Base-by-base conservation (phyloP, 2,797 vertebrate genomes). In the Sebastes iracundus region DNA sequence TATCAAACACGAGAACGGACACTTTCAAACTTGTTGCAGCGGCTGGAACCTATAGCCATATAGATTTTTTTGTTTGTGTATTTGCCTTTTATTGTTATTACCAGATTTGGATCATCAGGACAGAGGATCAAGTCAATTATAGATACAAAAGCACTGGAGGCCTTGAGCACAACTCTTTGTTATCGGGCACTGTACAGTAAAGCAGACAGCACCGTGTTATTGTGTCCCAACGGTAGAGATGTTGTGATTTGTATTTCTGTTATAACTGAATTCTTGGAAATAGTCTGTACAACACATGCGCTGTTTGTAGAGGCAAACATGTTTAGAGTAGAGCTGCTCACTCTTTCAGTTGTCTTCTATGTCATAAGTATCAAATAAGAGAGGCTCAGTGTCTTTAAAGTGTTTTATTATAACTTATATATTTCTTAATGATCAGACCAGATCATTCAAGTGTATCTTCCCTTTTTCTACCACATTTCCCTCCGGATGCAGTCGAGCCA, bases 181-280 rank as follows among this genome's bases (percentile, higher is more conserved):
- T 69, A 33, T 20, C 52, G 61, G 64, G 59, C 64, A 68, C 12
- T n/a, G 63, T 55, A 73, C 20, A 77, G 66, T 77, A 71, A 72
- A 67, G 61, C 49, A 66, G 33, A 12, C 60, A 33, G 74, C 11
- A 71, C 16, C 2, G 11, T 83, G 49, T 82, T 56, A 64, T 81
- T 77, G 68, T 42, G 20, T 65, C 32, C 61, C 28, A 61, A 10
- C 1, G 11, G 20, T 72, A 42, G 69, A 75, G n/a, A 75, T 49
- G 75, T 23, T 38, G 12, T 64, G 55, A 32, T 82, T 74, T 81
- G 33, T 60, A 64, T 46, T 83, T 80, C 23, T 73, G 30, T 74
- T 49, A 69, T 14, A 49, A 71, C 7, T 28, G n/a, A 67, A 67
- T 83, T 67, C 52, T 75, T 76, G 23, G 65, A 85, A 81, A 33